These are phyloP conservation scores for Phrynocephalus forsythii DNA, from an alignment of 2,797 vertebrate genomes.

Conservation along the genomic window DNA sequence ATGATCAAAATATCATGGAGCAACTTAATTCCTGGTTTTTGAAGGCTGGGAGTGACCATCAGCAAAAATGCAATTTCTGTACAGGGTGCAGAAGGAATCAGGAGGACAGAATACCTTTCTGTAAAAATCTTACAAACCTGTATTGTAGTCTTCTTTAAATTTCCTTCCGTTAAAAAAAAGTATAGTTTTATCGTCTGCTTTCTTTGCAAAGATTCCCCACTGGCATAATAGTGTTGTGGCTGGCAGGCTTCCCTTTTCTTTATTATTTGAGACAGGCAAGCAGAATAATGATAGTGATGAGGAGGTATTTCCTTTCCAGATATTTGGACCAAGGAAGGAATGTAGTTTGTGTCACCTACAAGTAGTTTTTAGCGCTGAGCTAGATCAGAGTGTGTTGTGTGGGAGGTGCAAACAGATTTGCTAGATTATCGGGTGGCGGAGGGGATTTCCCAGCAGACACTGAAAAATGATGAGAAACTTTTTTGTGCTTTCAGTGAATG, in stretches of 20 bases:
- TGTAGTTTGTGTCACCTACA: neutral
- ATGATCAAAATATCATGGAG: constrained; percentile 18
- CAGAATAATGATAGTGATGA: constrained; percentile 7
- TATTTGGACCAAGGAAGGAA: neutral
- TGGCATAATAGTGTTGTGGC: constrained; percentile 19
- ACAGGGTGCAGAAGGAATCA: neutral
- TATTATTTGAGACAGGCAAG: constrained; percentile 28
- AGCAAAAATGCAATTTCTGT: constrained; percentile 16
- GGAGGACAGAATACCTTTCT: neutral
- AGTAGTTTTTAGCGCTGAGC: neutral
- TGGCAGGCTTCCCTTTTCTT: neutral
- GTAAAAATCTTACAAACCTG: constrained; percentile 2
- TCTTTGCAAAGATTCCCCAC: constrained; percentile 9
- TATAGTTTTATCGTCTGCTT: constrained; percentile 17
- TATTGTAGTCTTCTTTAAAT: constrained; percentile 12
- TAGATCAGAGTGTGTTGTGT: neutral
- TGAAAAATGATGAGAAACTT: neutral
- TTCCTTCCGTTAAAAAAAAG: constrained; percentile 13
- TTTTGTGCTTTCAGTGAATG: neutral
- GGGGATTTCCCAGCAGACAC: neutral
- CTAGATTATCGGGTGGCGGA: too few relatives aligned
- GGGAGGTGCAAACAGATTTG: too few relatives aligned
- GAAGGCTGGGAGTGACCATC: constrained; percentile 25
- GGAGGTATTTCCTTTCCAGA: neutral
- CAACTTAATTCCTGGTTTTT: constrained; percentile 17